A percentile compares a stretch with the other conserved stretches of the same genome.
phyloP scores from a whole-genome alignment of 2,888 invertebrate species.

The Clivina fossor region DNA sequence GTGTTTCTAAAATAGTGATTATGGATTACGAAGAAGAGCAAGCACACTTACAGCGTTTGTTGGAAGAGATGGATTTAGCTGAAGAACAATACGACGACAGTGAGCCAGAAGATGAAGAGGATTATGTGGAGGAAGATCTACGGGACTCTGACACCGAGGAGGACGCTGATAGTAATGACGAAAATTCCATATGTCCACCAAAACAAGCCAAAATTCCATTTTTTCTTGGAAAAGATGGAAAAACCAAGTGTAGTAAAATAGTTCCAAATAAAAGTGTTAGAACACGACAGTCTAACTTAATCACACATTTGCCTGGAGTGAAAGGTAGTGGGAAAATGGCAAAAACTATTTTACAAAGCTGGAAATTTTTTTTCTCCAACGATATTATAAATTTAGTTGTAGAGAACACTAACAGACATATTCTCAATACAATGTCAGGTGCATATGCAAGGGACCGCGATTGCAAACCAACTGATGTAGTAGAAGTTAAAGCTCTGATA shows the following conservation, averaged over 20 bases:
- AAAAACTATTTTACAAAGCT: too few relatives aligned
- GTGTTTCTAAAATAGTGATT: too few relatives aligned
- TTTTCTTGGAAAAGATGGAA: too few relatives aligned
- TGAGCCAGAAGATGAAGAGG: constrained; percentile 3
- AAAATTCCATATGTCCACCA: not conserved
- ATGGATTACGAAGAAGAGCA: constrained; percentile 7
- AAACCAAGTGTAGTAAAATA: too few relatives aligned
- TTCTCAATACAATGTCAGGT: not conserved
- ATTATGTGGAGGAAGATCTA: not conserved
- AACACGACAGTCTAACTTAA: constrained; percentile 5
- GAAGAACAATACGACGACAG: not conserved
- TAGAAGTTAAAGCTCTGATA: constrained; percentile 41
- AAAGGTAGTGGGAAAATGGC: constrained; percentile 4
- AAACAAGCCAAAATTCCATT: constrained; percentile 2
- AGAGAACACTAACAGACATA: constrained; percentile 6
- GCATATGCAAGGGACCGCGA: constrained; percentile 1
- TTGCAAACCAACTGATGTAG: constrained; percentile 34
- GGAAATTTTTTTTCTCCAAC: constrained; percentile 7
- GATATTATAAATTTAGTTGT: constrained; percentile 2
- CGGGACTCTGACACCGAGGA: constrained; percentile 1
- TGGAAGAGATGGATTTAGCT: not conserved
- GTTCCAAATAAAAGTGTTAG: constrained; percentile 1
- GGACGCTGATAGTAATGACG: constrained; percentile 2
- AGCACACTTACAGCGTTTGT: constrained; percentile 4
- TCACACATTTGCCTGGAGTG: constrained; percentile 5